Evolutionary conservation across 2,888 invertebrate species (phyloP), one percentile per base, ranked within the genome.

Genomic region (Neoscelio sp.): DNA sequence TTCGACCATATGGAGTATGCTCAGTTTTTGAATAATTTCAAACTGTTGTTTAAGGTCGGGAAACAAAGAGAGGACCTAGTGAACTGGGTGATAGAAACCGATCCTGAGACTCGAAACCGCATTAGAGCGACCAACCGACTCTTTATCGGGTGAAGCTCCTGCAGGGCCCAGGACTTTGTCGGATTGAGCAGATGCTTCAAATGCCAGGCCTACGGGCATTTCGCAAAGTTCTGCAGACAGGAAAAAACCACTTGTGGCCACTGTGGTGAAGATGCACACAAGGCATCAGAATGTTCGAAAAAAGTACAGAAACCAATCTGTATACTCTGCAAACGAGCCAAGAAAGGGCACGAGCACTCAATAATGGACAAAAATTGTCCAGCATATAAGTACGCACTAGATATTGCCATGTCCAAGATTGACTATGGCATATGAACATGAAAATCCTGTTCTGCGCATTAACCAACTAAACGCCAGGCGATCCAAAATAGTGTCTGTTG

Each of bases 121-220:
- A 18, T 54, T 7, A 48, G 56, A 7, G 17, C 38, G 0, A 17
- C 8, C 5, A 1, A 2, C 1, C 68, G 60, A 42, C 33, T 81
- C 2, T 77, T 17, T 30, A 15, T 82, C 0, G 74, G 48, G 2
- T 82, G 75, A 74, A 28, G 17, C 6, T 62, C 56, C 4, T 78
- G 76, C 35, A 40, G 62, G 28, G 33, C 78, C 0, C 15, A 33
- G 1, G 78, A 81, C 56, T 71, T 35, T 30, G 10, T 77, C 0
- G 28, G 17, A 1, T 33, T 71, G 0, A 64, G 76, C 0, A 30
- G 74, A 28, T 82, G 82, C 28, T 80, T 30, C 26, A 75, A 64
- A 40, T 82, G 81, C 17, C 78, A 82, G n/a, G 52, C 20, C 2
- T 74, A 38, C 18, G 76, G 78, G 0, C 81, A 82, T 40, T 23